Base-by-base conservation (phyloP, 2,113 vertebrate genomes). In the Galeopterus variegatus region DNA sequence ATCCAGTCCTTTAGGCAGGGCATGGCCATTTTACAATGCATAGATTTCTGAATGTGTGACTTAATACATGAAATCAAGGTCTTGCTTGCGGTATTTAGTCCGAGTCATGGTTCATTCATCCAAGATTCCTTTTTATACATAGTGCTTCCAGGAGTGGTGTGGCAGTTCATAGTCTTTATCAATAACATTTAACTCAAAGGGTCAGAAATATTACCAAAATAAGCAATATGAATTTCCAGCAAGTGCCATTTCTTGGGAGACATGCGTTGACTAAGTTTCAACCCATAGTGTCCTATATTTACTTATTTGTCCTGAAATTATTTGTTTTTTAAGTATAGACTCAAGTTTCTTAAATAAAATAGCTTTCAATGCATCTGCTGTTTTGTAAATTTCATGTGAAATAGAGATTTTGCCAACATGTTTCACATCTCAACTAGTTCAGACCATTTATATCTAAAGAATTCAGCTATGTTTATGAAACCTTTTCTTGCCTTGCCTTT, bases 381-480 rank as follows among this genome's bases (percentile, higher is more conserved):
- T 90, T 95, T 81, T 79, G 19, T 90, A 80, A 36, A 58, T 83
- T 60, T 83, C 60, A 60, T 60, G 65, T 83, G 84, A 96, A 64
- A 90, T 19, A 73, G 11, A 91, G 11, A 91, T 54, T 24, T 93
- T 92, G 33, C 28, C 50, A 81, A 67, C 13, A 88, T 67, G 10
- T 95, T 85, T 93, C 31, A 85, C 60, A 72, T 73, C 21, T 62
- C 92, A 93, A 77, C 1, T 82, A 86, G 8, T 84, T 90, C 13
- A 13, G 72, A 84, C n/a, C 93, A 77, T 67, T 88, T 83, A 62
- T 86, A 79, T 8, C 17, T 83, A 58, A 96, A 73, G 10, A 90
- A 96, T 65, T 83, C 28, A 96, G 7, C 19, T 92, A 75, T 89
- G 26, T 87, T 87, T 89, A 87, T 70, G 50, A 92, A 83, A 60